phyloP scores from a whole-genome alignment of 1,140 invertebrate genomes.

The Temnothorax curvispinosus region DNA sequence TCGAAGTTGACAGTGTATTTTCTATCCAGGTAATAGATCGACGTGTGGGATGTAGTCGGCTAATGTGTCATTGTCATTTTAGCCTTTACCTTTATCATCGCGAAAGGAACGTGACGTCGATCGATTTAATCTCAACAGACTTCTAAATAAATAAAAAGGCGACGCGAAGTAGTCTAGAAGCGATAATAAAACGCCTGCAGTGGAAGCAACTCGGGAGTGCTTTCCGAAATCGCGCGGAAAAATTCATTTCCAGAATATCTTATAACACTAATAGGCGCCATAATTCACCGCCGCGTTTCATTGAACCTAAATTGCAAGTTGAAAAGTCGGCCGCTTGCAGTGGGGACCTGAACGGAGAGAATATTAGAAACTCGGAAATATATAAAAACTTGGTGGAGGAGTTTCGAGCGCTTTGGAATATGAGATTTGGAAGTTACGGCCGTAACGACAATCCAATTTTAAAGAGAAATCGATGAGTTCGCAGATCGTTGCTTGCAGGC shows the following conservation, averaged over 20 bases:
- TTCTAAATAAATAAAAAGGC: conserved; percentile 21
- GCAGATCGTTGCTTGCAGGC: background rate
- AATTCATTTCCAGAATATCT: conserved; percentile 1
- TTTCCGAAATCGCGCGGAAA: background rate
- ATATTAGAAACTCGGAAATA: conserved; percentile 13
- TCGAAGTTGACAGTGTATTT: background rate
- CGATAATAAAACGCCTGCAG: background rate
- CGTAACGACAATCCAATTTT: background rate
- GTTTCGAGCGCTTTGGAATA: background rate
- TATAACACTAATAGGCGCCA: background rate
- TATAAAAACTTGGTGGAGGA: background rate
- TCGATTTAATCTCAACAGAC: conserved; percentile 29
- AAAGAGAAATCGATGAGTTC: background rate
- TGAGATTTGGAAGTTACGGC: background rate
- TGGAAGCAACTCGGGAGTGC: background rate
- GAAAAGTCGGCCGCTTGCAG: background rate
- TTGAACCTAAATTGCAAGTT: background rate
- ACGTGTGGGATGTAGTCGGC: background rate
- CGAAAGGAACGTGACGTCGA: conserved; percentile 43
- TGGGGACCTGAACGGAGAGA: background rate
- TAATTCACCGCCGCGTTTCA: conserved; percentile 3
- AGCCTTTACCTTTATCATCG: conserved; percentile 12
- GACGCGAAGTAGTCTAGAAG: background rate
- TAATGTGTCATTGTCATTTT: conserved; percentile 65
- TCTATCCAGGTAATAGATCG: background rate